Conservation (phyloP, 92 coral and sea anemone species). For the Porites evermanni region DNA sequence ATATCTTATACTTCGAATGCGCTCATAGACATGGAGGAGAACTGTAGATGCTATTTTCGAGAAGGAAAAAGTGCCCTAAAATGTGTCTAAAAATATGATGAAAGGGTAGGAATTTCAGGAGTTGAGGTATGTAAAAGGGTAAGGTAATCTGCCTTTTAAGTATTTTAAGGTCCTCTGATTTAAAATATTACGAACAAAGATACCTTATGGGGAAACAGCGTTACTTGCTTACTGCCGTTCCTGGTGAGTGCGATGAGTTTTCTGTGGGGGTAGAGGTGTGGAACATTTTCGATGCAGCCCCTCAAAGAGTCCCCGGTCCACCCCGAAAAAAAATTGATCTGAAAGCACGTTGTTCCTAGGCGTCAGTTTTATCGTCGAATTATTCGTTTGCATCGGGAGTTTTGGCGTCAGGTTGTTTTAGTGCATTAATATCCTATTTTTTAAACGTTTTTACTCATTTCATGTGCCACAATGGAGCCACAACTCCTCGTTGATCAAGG, state of each 20-base stretch:
- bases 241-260: background rate
- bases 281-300: constrained; percentile 6
- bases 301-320: constrained; percentile 13
- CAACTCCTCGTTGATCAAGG: constrained; percentile 80
- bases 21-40: no score
- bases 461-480: constrained; percentile 59
- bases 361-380: background rate
- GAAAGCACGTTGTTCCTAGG: constrained; percentile 25
- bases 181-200: no score
- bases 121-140: no score
- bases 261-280: constrained; percentile 13
- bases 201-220: no score
- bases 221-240: no score
- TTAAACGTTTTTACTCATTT: constrained; percentile 1
- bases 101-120: no score
- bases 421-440: background rate
- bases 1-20: no score
- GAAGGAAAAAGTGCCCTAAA: no score
- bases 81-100: no score
- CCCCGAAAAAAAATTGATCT: background rate
- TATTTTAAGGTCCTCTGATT: no score
- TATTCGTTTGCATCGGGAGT: background rate
- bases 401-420: background rate
- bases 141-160: no score
- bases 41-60: no score